Evolutionary conservation across 2,888 invertebrate species (phyloP), one percentile per base, ranked within the genome.

Genomic region (Campoplex nolae): DNA sequence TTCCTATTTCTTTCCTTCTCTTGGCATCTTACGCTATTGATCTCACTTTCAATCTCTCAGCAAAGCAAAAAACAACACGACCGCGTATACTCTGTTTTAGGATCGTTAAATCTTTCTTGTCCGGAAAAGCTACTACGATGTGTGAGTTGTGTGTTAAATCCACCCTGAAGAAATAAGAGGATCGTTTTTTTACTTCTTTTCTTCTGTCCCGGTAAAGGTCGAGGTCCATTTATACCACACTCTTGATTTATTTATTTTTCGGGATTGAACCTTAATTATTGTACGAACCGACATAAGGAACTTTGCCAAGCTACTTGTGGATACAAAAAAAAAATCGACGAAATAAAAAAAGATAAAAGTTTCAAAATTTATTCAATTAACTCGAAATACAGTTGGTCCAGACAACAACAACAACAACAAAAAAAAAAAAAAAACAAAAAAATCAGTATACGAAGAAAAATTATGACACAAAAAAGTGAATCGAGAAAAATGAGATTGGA

Each of bases 31-130:
- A n/a, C 83, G 23, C 51, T 77, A 86, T 87, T 65, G 82, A 84
- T 87, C 87, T 87, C 75, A 84, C 82, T 87, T 87, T 82, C 84
- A 82, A 82, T 84, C 81, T 78, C 87, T 74, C 71, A 62, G 56
- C 48, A 65, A 70, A 87, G 78, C 82, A 38, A 79, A 38, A 79
- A 73, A 75, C 58, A 74, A 70, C 79, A 68, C 77, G 51, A 48
- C 65, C 71, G 35, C 68, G 6, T 38, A 74, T 56, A 54, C 71
- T 71, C 75, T 65, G 51, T 80, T 67, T 58, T 58, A 23, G 74
- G 23, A 81, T 70, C 84, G 81, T 84, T 81, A 78, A 87, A 81
- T 84, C 86, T 78, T 81, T 81, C 48, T 56, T 73, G 18, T 48
- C 23, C 62, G 18, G 58, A 28, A 81, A 77, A 74, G 78, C 71